Evolutionary conservation across 2,113 vertebrate genomes (phyloP).

Genomic region (Psammodynastes pulverulentus): DNA sequence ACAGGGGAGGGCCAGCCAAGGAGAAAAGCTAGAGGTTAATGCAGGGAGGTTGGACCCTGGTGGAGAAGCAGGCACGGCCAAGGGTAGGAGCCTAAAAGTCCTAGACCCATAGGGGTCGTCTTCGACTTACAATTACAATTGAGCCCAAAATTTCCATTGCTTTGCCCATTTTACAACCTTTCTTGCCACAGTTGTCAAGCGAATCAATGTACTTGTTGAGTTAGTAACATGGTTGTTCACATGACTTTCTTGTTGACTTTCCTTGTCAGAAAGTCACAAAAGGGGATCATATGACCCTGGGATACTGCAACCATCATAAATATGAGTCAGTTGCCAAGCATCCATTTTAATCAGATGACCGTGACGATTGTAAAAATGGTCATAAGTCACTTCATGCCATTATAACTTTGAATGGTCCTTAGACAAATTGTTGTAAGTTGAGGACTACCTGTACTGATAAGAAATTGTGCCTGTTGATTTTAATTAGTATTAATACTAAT

Average conservation of each 20-base stretch:
- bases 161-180: background rate
- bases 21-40: too few species aligned
- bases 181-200: background rate
- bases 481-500: background rate
- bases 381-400: background rate
- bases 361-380: background rate
- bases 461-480: background rate
- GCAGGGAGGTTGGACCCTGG: too few species aligned
- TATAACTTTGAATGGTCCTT: background rate
- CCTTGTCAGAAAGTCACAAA: background rate
- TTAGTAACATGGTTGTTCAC: background rate
- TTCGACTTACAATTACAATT: background rate
- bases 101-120: background rate
- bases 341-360: background rate
- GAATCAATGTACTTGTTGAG: background rate
- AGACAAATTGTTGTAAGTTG: background rate
- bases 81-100: too few species aligned
- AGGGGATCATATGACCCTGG: background rate
- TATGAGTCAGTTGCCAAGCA: too few species aligned
- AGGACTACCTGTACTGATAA: background rate
- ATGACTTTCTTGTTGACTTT: background rate
- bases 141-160: background rate
- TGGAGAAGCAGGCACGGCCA: too few species aligned
- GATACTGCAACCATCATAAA: background rate
- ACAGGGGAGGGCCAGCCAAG: too few species aligned